Conservation (phyloP, 2,113 vertebrate genomes). For the Pseudopodoces humilis region DNA sequence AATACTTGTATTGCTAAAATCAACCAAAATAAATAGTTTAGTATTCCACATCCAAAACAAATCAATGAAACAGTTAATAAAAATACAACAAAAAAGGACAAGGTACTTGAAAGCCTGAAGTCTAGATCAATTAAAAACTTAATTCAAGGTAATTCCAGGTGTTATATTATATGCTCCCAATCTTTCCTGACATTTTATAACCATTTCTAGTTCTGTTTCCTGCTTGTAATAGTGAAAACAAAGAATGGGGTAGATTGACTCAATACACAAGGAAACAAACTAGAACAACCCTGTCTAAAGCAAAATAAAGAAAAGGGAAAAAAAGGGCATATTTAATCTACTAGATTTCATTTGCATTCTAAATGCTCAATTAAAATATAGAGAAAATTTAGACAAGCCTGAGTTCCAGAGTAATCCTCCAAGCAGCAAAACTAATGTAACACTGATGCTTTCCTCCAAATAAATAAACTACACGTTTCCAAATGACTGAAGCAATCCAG, state of each 20-base stretch:
- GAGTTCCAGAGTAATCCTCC: background rate
- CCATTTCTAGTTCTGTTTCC: background rate
- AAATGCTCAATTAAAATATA: background rate
- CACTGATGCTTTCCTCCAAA: background rate
- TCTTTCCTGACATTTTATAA: background rate
- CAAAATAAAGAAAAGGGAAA: background rate
- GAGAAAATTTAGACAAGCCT: background rate
- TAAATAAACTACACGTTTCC: background rate
- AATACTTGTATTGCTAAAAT: conserved; percentile 92
- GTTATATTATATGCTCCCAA: background rate
- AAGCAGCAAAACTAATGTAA: background rate
- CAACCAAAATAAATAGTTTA: background rate
- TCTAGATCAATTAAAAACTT: background rate
- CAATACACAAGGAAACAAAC: background rate
- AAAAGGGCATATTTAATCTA: background rate
- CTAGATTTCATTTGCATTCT: background rate
- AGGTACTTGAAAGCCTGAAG: background rate
- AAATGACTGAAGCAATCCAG: background rate
- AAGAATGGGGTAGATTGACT: background rate
- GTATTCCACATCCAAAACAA: background rate
- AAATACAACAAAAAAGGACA: background rate
- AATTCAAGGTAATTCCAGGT: background rate
- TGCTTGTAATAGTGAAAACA: background rate
- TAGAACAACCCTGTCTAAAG: background rate
- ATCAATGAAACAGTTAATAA: background rate